Conservation (phyloP, 23 tunicate genomes). For the Oikopleura albicans region DNA sequence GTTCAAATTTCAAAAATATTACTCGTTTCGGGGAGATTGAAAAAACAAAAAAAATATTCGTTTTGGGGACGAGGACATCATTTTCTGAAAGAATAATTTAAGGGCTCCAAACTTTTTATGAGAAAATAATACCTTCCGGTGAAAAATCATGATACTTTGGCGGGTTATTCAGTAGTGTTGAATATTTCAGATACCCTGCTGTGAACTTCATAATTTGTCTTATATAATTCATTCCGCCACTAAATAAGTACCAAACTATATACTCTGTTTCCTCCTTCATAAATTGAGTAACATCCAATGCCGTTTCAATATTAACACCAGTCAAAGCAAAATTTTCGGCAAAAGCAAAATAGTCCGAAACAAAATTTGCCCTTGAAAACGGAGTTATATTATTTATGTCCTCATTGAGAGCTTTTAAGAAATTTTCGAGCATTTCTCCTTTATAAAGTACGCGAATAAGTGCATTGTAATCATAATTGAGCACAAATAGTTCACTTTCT, state of each 20-base stretch:
- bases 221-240: not conserved
- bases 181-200: not conserved
- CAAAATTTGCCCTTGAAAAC: not conserved
- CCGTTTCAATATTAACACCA: not conserved
- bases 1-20: too few relatives aligned
- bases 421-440: not conserved
- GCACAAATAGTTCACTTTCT: not conserved
- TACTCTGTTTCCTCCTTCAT: not conserved
- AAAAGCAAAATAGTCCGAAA: slow-evolving; percentile 1
- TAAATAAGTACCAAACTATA: not conserved
- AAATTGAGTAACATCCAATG: not conserved
- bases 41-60: too few relatives aligned
- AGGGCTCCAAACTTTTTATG: too few relatives aligned
- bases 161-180: not conserved
- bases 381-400: not conserved
- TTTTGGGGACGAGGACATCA: too few relatives aligned
- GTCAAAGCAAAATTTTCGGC: not conserved
- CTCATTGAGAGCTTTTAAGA: not conserved
- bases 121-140: too few relatives aligned
- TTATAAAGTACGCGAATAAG: not conserved
- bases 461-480: not conserved
- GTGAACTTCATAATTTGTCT: not conserved
- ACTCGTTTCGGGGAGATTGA: too few relatives aligned
- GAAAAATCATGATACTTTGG: not conserved
- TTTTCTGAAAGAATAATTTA: too few relatives aligned